Evolutionary conservation across 2,113 vertebrate species (phyloP), one percentile per base, ranked within the genome.

Genomic region (Mungos mungo): DNA sequence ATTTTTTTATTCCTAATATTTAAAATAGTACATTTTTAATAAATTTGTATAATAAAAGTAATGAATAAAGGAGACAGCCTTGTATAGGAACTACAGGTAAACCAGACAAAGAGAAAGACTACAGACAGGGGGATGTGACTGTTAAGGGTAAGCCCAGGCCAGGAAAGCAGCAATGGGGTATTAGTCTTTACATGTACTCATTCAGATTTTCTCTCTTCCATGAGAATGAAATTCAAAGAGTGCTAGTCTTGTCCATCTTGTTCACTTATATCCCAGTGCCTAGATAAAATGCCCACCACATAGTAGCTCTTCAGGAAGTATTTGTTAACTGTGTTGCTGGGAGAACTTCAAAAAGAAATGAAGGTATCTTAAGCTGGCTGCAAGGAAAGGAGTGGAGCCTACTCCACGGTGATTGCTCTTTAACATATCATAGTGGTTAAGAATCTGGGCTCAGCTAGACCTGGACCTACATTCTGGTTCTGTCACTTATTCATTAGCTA

Each of bases 151-250:
- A 77, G 4, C 33, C 2, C 35, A 21, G 16, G 35, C 33, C 47
- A 92, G 33, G 50, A 68, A 7, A 87, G 13, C 2, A 74, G 54
- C n/a, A 31, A 57, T 50, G 35, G 27, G 60, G 90, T 93, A 45
- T 74, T 33, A 68, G 29, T 71, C 71, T 72, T 94, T 89, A 74
- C 84, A 50, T 33, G 71, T 35, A 68, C 19, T 4, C 7, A 65
- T 81, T 69, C 84, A 91, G 84, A 31, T 71, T 96, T 92, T 92
- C 31, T 89, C 35, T 96, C 50, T 80, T 29, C 50, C 16, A 92
- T n/a, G 35, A 83, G 74, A 90, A 96, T 71, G 15, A 72, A 90
- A n/a, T 13, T 81, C 13, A 19, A 38, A 41, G 41, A 96, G 25
- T 77, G 13, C 31, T 33, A 52, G 50, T 31, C 7, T 82, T 83